phyloP scores from a whole-genome alignment of 2,797 vertebrate genomes.

The Morus bassanus region DNA sequence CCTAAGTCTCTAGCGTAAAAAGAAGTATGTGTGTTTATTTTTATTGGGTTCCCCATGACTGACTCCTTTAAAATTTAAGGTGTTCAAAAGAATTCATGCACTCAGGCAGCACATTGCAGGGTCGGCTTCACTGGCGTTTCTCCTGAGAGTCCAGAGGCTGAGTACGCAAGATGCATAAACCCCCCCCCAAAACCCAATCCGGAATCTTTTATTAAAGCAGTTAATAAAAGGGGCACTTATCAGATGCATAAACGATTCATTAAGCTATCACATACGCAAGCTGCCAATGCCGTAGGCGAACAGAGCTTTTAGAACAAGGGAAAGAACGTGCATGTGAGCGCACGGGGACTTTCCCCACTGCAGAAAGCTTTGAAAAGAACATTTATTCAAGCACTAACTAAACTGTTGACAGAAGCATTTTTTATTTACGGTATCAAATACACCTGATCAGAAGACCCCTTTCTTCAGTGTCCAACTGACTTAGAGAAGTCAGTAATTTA shows the following conservation, averaged over 20 bases:
- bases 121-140: not conserved
- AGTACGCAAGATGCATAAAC: not conserved
- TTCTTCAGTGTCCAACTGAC: not conserved
- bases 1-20: not conserved
- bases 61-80: not conserved
- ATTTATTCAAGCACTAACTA: not conserved
- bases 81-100: not conserved
- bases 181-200: not conserved
- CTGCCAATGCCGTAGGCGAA: not conserved
- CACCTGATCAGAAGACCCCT: not conserved
- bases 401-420: not conserved
- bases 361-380: not conserved
- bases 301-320: not conserved
- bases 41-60: not conserved
- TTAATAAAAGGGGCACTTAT: not conserved
- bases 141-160: not conserved
- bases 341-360: not conserved
- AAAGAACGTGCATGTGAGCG: not conserved
- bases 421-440: not conserved
- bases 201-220: not conserved
- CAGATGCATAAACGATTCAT: not conserved
- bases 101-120: not conserved
- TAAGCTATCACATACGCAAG: not conserved
- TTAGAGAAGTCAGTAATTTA: not conserved
- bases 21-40: not conserved